Evolutionary conservation across 2,113 vertebrate species (phyloP).

Genomic region (Cettia cetti): DNA sequence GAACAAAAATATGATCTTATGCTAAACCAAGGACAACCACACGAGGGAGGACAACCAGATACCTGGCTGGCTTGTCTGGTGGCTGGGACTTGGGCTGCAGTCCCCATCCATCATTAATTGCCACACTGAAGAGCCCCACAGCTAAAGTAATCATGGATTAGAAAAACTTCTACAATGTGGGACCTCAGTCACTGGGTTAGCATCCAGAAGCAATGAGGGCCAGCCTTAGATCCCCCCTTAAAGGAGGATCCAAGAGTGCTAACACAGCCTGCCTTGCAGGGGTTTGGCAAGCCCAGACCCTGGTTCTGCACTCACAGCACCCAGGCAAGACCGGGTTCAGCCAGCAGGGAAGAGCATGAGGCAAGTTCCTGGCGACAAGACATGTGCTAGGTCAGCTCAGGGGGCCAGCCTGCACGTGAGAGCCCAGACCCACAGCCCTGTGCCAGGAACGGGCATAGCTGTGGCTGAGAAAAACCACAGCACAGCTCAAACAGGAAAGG

Average conservation of each 20-base stretch:
- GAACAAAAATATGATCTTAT: not conserved
- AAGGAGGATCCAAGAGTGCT: not conserved
- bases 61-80: not conserved
- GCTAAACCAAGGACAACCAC: not conserved
- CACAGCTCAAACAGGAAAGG: not conserved
- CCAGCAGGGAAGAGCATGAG: not conserved
- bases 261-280: not conserved
- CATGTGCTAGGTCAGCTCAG: not conserved
- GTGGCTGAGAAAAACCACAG: not conserved
- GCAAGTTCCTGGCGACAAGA: not conserved
- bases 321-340: not conserved
- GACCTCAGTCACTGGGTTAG: not conserved
- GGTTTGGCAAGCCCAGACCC: not conserved
- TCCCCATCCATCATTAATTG: not conserved
- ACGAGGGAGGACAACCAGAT: not conserved
- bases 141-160: not conserved
- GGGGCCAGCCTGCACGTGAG: not conserved
- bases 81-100: not conserved
- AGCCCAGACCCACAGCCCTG: not conserved
- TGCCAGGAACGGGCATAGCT: too few relatives aligned
- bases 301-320: fast-evolving
- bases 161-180: not conserved
- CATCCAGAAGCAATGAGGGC: not conserved
- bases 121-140: not conserved
- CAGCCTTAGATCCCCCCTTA: not conserved